Evolutionary conservation across 2,797 vertebrate genomes (phyloP).

Genomic region (Amblyraja radiata): DNA sequence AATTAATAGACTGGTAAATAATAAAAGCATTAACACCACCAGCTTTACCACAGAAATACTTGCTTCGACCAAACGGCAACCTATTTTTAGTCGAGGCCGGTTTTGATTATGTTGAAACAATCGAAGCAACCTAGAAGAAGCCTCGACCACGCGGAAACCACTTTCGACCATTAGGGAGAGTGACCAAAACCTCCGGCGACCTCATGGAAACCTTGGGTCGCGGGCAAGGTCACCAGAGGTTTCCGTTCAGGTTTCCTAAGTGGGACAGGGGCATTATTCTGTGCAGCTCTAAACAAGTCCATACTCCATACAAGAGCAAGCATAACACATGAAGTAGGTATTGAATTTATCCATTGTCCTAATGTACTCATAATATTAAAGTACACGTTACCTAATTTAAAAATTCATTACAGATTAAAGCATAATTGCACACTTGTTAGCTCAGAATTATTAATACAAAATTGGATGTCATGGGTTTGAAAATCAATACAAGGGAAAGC

Average conservation of each 20-base stretch:
- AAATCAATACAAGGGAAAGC: not conserved
- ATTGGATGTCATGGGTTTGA: not conserved
- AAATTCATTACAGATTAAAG: not conserved
- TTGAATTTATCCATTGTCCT: not conserved
- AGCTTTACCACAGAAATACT: not conserved
- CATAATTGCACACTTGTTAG: not conserved
- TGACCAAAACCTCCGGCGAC: no score
- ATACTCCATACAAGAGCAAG: not conserved
- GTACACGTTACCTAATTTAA: not conserved
- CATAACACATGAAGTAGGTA: not conserved
- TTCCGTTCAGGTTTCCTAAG: no score
- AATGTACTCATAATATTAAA: not conserved
- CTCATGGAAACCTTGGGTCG: no score
- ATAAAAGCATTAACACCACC: not conserved
- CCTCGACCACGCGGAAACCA: no score
- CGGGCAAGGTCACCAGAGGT: no score
- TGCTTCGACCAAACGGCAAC: no score
- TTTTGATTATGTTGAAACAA: no score
- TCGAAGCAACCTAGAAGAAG: no score
- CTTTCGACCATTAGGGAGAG: no score
- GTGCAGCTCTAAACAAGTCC: no score
- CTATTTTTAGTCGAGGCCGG: no score
- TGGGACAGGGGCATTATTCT: not conserved
- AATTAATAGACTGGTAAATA: not conserved
- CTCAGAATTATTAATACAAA: not conserved